Evolutionary conservation across 2,113 vertebrate genomes (phyloP).

Genomic region (Anhinga anhinga): DNA sequence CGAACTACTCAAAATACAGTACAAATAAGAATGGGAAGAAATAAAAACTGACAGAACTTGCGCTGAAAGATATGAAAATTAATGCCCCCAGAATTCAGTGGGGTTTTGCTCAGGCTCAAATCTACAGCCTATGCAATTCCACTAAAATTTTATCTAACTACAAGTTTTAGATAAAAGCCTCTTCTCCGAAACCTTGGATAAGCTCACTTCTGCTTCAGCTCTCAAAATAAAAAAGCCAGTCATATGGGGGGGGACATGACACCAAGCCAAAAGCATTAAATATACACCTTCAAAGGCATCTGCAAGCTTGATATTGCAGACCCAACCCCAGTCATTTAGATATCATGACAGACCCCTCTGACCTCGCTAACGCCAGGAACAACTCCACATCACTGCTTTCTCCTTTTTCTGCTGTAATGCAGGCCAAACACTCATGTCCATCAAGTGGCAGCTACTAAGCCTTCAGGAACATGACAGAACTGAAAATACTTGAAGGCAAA

Average conservation of each 20-base stretch:
- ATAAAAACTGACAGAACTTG: background rate
- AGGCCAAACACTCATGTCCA: background rate
- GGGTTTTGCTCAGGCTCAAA: background rate
- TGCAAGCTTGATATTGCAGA: background rate
- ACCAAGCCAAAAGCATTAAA: background rate
- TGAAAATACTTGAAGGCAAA: background rate
- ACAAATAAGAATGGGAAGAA: background rate
- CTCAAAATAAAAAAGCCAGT: background rate
- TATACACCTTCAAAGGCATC: background rate
- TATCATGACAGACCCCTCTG: background rate
- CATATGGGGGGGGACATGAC: no score
- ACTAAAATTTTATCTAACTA: background rate
- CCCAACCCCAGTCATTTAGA: background rate
- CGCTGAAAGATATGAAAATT: background rate
- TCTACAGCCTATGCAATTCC: background rate
- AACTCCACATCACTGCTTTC: background rate
- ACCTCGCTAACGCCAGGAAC: background rate
- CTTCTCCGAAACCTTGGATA: background rate
- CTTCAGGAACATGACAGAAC: background rate
- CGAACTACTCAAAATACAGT: background rate
- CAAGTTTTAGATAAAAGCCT: background rate
- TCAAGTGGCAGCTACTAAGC: background rate
- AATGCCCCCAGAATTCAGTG: background rate
- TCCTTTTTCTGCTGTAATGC: background rate
- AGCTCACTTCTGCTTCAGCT: background rate